These are phyloP conservation scores for Anaspis maculata DNA, from an alignment of 2,888 invertebrate genomes.

Conservation along the genomic window DNA sequence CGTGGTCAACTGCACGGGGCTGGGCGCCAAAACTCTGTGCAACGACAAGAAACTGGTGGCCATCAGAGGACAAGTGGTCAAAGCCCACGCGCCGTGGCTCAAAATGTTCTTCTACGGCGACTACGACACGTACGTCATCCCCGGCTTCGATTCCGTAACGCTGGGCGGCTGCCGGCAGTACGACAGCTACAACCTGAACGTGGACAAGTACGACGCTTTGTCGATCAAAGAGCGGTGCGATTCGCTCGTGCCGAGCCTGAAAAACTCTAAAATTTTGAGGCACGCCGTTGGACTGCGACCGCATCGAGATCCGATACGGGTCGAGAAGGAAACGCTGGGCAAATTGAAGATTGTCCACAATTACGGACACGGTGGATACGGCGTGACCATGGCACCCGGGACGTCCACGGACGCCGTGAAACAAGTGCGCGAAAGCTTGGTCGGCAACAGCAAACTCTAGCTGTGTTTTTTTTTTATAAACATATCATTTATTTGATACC, in stretches of 20 bases:
- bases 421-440: conserved; percentile 51
- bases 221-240: conserved; percentile 74
- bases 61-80: conserved; percentile 75
- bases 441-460: conserved; percentile 36
- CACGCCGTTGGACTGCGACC: conserved; percentile 78
- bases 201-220: conserved; percentile 64
- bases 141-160: conserved; percentile 64
- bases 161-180: conserved; percentile 82
- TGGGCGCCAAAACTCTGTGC: conserved; percentile 72
- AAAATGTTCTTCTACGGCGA: conserved; percentile 84
- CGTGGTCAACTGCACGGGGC: conserved; percentile 77
- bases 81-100: conserved; percentile 80
- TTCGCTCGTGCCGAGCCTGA: conserved; percentile 61
- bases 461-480: conserved; percentile 5
- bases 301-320: conserved; percentile 62
- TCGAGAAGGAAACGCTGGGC: conserved; percentile 57
- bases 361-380: conserved; percentile 93
- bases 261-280: conserved; percentile 49
- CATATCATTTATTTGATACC: conserved; percentile 1
- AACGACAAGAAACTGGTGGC: conserved; percentile 68
- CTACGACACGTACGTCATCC: conserved; percentile 78
- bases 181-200: conserved; percentile 60
- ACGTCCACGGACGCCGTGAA: conserved; percentile 70
- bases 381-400: conserved; percentile 83
- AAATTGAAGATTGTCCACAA: conserved; percentile 72